Conservation (phyloP, 2,888 invertebrate genomes). For the Catocala fraxini region DNA sequence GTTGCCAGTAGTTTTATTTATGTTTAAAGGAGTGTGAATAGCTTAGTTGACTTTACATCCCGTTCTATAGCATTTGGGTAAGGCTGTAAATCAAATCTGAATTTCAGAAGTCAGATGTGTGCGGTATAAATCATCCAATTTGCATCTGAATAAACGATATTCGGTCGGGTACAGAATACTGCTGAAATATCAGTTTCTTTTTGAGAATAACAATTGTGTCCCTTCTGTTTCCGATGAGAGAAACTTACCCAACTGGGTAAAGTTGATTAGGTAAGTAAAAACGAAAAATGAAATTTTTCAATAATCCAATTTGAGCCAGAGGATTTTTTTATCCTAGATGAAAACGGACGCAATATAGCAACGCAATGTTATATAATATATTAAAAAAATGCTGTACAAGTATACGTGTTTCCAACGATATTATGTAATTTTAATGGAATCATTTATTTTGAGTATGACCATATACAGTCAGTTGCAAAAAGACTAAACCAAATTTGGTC, state of each 20-base stretch:
- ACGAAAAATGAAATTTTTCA: no score
- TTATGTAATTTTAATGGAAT: no score
- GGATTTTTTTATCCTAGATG: no score
- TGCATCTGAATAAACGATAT: constrained; percentile 42
- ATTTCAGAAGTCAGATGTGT: constrained; percentile 27
- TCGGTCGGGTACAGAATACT: constrained; percentile 16
- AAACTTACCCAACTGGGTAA: neutral
- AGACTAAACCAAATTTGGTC: no score
- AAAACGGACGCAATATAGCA: no score
- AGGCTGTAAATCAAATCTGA: constrained; percentile 35
- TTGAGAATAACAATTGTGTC: constrained; percentile 6
- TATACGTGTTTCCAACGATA: no score
- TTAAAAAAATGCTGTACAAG: no score
- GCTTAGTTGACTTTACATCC: constrained; percentile 32
- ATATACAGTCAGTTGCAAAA: no score
- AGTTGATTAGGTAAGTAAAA: no score
- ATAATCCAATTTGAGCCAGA: no score
- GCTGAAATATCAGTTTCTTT: constrained; percentile 30
- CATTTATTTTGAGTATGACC: no score
- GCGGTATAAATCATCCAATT: constrained; percentile 22
- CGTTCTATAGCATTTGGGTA: constrained; percentile 27
- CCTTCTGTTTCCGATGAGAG: neutral
- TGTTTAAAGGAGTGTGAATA: constrained; percentile 46
- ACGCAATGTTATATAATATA: no score
- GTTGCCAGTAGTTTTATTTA: constrained; percentile 51